Conservation (phyloP, 2,888 invertebrate genomes). For the Drosophila barbarae region DNA sequence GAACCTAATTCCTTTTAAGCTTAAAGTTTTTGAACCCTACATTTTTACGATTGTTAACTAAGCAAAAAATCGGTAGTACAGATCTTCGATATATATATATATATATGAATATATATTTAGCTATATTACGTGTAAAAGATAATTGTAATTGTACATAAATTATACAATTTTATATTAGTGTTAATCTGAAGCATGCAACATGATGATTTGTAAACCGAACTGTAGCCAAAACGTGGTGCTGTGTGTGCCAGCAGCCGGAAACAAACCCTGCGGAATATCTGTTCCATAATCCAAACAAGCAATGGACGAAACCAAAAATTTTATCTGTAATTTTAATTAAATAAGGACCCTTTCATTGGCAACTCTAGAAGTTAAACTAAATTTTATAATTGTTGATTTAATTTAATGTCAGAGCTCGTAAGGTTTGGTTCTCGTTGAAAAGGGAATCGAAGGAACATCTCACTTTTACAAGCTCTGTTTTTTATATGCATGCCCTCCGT, state of each 20-base stretch:
- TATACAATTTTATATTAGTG: slow-evolving; percentile 65
- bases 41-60: slow-evolving; percentile 66
- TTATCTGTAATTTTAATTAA: slow-evolving; percentile 22
- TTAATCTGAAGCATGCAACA: slow-evolving; percentile 41
- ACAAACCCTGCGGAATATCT: slow-evolving; percentile 23
- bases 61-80: slow-evolving; percentile 59
- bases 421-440: background rate
- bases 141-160: slow-evolving; percentile 66
- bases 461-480: background rate
- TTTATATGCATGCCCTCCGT: background rate
- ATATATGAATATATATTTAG: slow-evolving; percentile 34
- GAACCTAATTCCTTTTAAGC: slow-evolving; percentile 62
- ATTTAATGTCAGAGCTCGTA: background rate
- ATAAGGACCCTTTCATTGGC: slow-evolving; percentile 19
- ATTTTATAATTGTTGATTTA: slow-evolving; percentile 15
- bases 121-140: slow-evolving; percentile 54
- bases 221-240: slow-evolving; percentile 32
- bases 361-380: background rate
- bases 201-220: slow-evolving; percentile 28
- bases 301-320: slow-evolving; percentile 37
- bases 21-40: slow-evolving; percentile 54
- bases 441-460: background rate
- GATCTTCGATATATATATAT: slow-evolving; percentile 43
- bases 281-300: slow-evolving; percentile 32
- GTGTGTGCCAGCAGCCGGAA: slow-evolving; percentile 32